phyloP scores from a whole-genome alignment of 2,888 invertebrate species.

The Deilephila elpenor region DNA sequence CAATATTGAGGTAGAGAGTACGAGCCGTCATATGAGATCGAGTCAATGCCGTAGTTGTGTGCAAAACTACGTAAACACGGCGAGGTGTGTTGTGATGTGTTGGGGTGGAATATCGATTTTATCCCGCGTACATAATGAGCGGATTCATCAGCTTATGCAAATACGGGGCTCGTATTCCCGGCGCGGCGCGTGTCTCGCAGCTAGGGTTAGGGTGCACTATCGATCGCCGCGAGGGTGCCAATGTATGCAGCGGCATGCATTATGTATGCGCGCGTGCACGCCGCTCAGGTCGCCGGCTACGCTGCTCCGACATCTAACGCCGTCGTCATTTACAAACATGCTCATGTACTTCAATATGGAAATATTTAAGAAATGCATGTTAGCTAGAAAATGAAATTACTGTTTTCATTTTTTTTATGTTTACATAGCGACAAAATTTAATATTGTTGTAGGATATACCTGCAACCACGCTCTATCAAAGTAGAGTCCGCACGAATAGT shows the following conservation, averaged over 20 bases:
- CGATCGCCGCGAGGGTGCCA: conserved; percentile 32
- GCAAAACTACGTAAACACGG: conserved; percentile 1
- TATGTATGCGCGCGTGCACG: conserved; percentile 39
- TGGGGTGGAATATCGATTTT: conserved; percentile 52
- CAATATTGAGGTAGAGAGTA: not conserved
- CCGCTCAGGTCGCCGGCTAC: not conserved
- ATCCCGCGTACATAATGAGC: conserved; percentile 47
- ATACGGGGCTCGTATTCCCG: conserved; percentile 48
- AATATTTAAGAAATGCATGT: too few relatives aligned
- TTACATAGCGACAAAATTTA: too few relatives aligned
- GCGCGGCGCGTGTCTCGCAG: conserved; percentile 33
- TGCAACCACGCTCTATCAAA: too few relatives aligned
- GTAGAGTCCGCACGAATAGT: too few relatives aligned
- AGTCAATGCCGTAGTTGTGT: not conserved
- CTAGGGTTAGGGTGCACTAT: conserved; percentile 46
- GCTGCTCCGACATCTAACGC: not conserved
- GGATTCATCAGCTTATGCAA: conserved; percentile 70
- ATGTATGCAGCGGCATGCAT: conserved; percentile 50
- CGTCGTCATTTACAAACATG: not conserved
- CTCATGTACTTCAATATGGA: not conserved
- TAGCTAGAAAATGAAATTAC: too few relatives aligned
- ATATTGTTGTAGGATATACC: too few relatives aligned
- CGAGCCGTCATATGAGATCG: not conserved
- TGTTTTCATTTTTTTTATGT: too few relatives aligned
- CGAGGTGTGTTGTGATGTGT: conserved; percentile 42